Evolutionary conservation across 1,140 invertebrate species (phyloP), one percentile per base, ranked within the genome.

Genomic region (Pteromalus puparum): DNA sequence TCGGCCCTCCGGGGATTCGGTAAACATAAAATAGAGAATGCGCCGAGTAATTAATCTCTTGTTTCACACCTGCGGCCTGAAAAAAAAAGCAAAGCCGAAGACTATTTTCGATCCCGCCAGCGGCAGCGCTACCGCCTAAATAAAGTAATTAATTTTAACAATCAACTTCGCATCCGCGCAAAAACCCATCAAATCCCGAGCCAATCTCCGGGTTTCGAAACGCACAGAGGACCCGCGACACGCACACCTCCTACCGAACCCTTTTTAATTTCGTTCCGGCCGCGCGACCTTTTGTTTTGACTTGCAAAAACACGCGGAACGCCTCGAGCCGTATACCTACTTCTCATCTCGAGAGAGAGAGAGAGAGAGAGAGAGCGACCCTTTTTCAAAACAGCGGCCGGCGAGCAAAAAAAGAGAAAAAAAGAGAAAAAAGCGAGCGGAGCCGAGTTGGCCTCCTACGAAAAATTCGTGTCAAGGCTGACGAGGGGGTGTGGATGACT

Each of bases 381-480:
- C n/a, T 38, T 48, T n/a, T 38, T 46, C 70, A 24, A 73, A 30
- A 30, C 12, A 48, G 18, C 5, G 26, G 42, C 53, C 46, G 38
- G 9, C 46, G 46, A n/a, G 2, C 67, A 21, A 67, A 48, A 18
- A 65, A n/a, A n/a, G 6, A 67, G 42, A 65, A 34, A 67, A 30
- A 79, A 61, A 79, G 21, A 53, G n/a, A n/a, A n/a, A 21, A 21
- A 24, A 46, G 10, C 0, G 3, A 28, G 24, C 1, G 6, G 30
- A 38, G 18, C 48, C n/a, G 15, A 70, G 42, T 2, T 38, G 13
- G 34, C 12, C 30, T 68, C 67, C 53, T 61, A 61, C 46, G 80
- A 53, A 72, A 70, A 72, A 72, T 81, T 42, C 30, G 53, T 74
- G 72, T 65, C 53, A 82, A 74, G 70, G 70, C 61, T 75, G 72